phyloP scores from a whole-genome alignment of 2,797 vertebrate species.

The Gymnopithys bicolor region DNA sequence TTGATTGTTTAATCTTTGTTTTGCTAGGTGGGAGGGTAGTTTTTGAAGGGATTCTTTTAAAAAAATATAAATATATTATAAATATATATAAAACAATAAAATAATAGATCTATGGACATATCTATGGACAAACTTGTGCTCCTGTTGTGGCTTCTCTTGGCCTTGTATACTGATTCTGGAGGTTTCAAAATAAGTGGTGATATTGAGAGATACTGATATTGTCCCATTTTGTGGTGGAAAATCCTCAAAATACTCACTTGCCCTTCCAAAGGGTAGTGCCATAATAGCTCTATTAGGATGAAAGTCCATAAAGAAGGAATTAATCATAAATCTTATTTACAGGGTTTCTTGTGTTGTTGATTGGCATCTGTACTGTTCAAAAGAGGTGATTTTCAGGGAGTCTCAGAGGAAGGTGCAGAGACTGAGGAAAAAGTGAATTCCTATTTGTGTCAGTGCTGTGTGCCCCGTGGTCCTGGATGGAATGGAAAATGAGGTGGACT shows the following conservation, averaged over 20 bases:
- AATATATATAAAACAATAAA: conserved; percentile 69
- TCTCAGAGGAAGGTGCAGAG: not conserved
- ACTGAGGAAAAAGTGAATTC: not conserved
- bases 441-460: not conserved
- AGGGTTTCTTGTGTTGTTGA: not conserved
- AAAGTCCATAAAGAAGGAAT: not conserved
- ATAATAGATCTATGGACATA: conserved; percentile 65
- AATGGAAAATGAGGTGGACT: not conserved
- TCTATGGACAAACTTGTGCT: not conserved
- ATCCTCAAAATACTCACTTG: not conserved
- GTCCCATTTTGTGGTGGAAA: not conserved
- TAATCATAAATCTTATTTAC: not conserved
- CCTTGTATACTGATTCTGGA: rapidly evolving
- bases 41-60: conserved; percentile 75
- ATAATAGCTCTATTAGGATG: rapidly evolving
- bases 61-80: conserved; percentile 75
- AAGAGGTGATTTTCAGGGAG: not conserved
- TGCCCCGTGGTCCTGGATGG: not conserved
- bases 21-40: conserved; percentile 67
- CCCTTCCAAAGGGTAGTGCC: not conserved
- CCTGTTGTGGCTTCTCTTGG: not conserved
- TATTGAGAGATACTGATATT: not conserved
- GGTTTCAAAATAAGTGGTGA: not conserved
- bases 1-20: conserved; percentile 66
- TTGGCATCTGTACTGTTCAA: not conserved